Evolutionary conservation across 2,113 vertebrate species (phyloP).

Genomic region (Bubo blakistoni): DNA sequence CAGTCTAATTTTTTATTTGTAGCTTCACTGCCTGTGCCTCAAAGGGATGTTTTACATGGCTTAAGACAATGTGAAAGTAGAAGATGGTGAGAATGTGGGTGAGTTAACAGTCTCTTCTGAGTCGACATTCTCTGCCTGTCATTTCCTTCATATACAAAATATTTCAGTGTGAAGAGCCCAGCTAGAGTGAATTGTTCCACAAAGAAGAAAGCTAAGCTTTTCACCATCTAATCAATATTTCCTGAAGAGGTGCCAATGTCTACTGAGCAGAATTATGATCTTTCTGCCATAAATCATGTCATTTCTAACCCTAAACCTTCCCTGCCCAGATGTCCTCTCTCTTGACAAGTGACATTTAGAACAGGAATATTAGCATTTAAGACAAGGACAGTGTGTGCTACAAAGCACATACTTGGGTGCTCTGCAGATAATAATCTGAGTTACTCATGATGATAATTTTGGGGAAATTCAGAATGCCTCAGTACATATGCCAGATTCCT

Average conservation of each 20-base stretch:
- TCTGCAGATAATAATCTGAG: background rate
- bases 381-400: background rate
- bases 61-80: background rate
- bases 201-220: background rate
- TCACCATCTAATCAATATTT: conserved; percentile 14
- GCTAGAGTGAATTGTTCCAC: background rate
- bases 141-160: background rate
- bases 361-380: background rate
- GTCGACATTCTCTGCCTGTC: background rate
- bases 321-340: background rate
- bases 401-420: background rate
- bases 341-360: background rate
- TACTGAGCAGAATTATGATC: background rate
- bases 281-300: background rate
- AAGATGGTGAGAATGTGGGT: background rate
- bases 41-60: background rate
- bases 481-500: background rate
- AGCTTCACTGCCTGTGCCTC: background rate
- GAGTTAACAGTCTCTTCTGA: background rate
- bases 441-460: background rate
- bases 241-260: background rate
- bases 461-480: background rate
- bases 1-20: background rate
- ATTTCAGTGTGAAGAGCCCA: background rate
- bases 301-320: background rate